Evolutionary conservation across 2,113 vertebrate species (phyloP), one percentile per base, ranked within the genome.

Genomic region (Geothlypis trichas): DNA sequence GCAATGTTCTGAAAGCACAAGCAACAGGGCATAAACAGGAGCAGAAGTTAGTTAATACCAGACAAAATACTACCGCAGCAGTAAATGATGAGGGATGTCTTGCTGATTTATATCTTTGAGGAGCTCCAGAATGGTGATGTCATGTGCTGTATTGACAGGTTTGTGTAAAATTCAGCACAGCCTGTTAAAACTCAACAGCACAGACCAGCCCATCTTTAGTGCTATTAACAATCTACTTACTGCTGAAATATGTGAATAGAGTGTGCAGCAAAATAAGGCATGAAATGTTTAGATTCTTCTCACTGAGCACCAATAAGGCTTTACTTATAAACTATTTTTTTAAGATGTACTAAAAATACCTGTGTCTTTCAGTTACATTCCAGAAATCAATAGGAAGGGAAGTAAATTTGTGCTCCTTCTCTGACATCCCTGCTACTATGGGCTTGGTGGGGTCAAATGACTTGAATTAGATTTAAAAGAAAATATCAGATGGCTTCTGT

Each of bases 131-230:
- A 75, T 47, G 39, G 77, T 88, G 59, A 42, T 2, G 3, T 65
- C 61, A 30, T 10, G 55, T 47, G 42, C 55, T 71, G 22, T 44
- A 76, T 52, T 91, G 96, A 95, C 97, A 96, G 95, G 62, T 94
- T 98, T 93, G 94, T 98, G 97, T 95, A 97, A 98, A 97, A 98
- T 97, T 97, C 95, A 97, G 87, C 24, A 84, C 95, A 92, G 62
- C 58, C 89, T 49, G 62, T 82, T 81, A 30, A 62, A 89, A 57
- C 15, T 10, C 20, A 12, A 15, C 44, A 83, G 68, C 46, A 66
- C 61, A 35, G 49, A 31, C 10, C 67, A 51, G 27, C 39, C 35
- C 42, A 12, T 83, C 83, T 62, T 75, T 52, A 21, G 28, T 52
- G 46, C 68, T 42, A 1, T 66, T 62, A 81, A 59, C 59, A 42